Conservation (phyloP, 2,797 vertebrate species). For the Galaxias olidus region DNA sequence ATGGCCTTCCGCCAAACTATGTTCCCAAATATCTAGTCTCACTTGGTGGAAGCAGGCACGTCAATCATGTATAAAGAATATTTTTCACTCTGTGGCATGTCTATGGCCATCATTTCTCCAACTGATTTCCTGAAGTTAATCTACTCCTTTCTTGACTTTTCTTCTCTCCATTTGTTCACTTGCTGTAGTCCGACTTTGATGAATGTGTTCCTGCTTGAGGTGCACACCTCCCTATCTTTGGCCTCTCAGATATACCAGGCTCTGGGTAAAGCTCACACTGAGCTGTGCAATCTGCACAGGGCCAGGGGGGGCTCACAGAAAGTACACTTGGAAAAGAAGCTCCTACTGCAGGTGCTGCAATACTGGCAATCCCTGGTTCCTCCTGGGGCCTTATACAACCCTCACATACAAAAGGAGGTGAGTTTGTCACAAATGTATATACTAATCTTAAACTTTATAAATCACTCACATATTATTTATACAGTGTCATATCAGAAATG, state of each 20-base stretch:
- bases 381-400: conserved; percentile 60
- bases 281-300: conserved; percentile 64
- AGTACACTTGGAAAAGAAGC: conserved; percentile 56
- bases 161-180: conserved; percentile 7
- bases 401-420: conserved; percentile 72
- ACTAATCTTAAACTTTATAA: too few relatives aligned
- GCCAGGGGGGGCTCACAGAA: conserved; percentile 43
- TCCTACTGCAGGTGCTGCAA: conserved; percentile 64
- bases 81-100: too few relatives aligned
- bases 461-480: too few relatives aligned
- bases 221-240: conserved; percentile 78
- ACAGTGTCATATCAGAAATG: too few relatives aligned
- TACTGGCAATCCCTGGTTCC: conserved; percentile 56
- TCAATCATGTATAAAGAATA: too few relatives aligned
- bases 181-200: conserved; percentile 71
- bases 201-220: conserved; percentile 73
- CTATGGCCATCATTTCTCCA: too few relatives aligned
- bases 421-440: conserved; percentile 36
- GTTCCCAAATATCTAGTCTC: conserved; percentile 73
- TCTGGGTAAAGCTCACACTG: conserved; percentile 57
- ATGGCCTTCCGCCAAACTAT: conserved; percentile 72
- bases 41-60: conserved; percentile 70
- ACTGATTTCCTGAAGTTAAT: too few relatives aligned
- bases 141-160: too few relatives aligned
- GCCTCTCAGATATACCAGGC: conserved; percentile 57